A percentile compares a stretch with the other conserved stretches of the same genome.
These are phyloP conservation scores for Catonia carolina DNA, from an alignment of 2,888 invertebrate genomes.

Conservation along the genomic window DNA sequence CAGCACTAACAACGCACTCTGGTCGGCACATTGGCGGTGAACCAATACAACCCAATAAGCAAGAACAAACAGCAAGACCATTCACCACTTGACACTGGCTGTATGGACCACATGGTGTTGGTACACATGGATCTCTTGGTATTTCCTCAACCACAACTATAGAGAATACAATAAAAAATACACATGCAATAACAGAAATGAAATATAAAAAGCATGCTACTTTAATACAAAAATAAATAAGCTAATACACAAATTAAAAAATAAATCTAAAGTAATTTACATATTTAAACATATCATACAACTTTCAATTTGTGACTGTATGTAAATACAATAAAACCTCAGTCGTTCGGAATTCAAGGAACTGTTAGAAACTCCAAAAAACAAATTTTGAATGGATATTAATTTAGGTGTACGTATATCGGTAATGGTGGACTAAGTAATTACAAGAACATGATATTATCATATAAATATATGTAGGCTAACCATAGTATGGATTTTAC, in stretches of 20 bases:
- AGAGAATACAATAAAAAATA: not conserved
- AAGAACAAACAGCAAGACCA: constrained; percentile 66
- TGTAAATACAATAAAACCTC: too few relatives aligned
- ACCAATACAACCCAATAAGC: constrained; percentile 60
- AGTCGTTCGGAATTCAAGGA: too few relatives aligned
- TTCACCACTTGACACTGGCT: constrained; percentile 58
- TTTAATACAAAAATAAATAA: not conserved
- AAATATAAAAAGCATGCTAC: not conserved
- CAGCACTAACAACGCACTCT: constrained; percentile 69
- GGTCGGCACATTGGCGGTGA: constrained; percentile 68
- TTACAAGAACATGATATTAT: too few relatives aligned
- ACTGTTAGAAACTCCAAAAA: too few relatives aligned
- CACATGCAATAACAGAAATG: not conserved
- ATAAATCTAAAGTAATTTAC: not conserved
- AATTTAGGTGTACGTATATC: too few relatives aligned
- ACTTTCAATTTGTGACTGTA: too few relatives aligned
- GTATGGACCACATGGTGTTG: constrained; percentile 64
- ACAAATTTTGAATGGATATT: too few relatives aligned
- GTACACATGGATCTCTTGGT: constrained; percentile 34
- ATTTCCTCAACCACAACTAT: constrained; percentile 27
- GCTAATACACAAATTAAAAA: not conserved
- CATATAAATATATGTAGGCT: too few relatives aligned
- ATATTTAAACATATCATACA: too few relatives aligned
- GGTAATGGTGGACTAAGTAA: too few relatives aligned
- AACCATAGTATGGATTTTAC: too few relatives aligned